Evolutionary conservation across 2,888 invertebrate species (phyloP), one percentile per base, ranked within the genome.

Genomic region (Neria commutata): DNA sequence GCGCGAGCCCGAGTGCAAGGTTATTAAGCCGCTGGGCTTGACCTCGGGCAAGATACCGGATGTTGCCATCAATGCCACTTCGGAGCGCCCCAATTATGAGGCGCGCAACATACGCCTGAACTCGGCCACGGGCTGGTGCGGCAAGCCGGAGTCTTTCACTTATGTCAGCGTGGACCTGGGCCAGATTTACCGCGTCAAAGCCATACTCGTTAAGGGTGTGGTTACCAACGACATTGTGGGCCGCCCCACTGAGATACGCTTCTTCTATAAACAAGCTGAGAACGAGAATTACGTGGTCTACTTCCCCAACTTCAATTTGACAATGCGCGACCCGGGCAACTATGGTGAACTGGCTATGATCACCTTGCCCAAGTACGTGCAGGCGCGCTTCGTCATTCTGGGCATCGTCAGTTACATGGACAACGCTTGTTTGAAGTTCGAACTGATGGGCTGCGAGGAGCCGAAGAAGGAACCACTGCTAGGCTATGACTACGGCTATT

Each of bases 281-380:
- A 90, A 86, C 70, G 96, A 96, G 76, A 96, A 96, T 77, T 97
- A 95, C 76, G 95, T 97, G 3, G 95, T 97, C 0, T 97, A 97
- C 76, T 97, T 95, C 86, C 96, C 97, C 49, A 97, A 97, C 77
- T 95, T 95, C 79, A 96, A 95, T 80, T 82, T 95, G 48, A 95
- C 95, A 0, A 94, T 94, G 90, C 86, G 95, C 70, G 95, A 95
- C 79, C 95, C 95, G n/a, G 95, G 95, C 72, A 94, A 97, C 81
- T 98, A 96, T 76, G 97, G 97, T 55, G 96, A 96, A 84, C 83
- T 98, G 56, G 95, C 97, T 1, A 95, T 96, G 91, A 96, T 98
- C 65, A 94, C 95, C 0, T 78, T 98, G 54, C 95, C 96, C 0
- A 94, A 95, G 80, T 95, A 92, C 70, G 94, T 98, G 0, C 91